These are phyloP conservation scores for Albula glossodonta DNA, from an alignment of 2,113 vertebrate species.

Conservation along the genomic window DNA sequence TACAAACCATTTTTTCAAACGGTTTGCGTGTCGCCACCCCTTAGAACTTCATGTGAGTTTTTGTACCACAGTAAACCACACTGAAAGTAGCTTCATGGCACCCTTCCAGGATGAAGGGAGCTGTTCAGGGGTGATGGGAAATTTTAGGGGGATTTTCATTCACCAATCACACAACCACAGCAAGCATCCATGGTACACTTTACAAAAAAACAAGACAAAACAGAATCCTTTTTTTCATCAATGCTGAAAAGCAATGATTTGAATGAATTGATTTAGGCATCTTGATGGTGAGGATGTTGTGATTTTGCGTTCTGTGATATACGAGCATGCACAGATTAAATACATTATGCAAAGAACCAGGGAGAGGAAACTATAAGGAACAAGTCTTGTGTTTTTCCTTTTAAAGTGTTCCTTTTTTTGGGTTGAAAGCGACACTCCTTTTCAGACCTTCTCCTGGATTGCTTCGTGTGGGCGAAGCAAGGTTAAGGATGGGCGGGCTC, in stretches of 20 bases:
- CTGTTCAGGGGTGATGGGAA: not conserved
- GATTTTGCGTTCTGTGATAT: not conserved
- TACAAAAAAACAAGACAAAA: not conserved
- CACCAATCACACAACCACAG: not conserved
- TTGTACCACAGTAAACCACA: not conserved
- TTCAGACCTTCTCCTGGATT: not conserved
- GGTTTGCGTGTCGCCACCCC: not conserved
- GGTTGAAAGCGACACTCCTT: not conserved
- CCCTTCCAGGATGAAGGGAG: too few relatives aligned
- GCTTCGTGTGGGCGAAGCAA: not conserved
- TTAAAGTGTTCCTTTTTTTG: not conserved
- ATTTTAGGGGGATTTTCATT: not conserved
- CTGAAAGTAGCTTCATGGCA: too few relatives aligned
- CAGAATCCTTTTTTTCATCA: not conserved
- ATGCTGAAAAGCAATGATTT: not conserved
- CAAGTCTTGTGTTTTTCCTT: not conserved
- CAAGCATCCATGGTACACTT: not conserved
- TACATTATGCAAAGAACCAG: constrained; percentile 1
- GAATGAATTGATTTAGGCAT: not conserved
- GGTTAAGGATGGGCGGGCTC: not conserved
- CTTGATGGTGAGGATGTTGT: not conserved
- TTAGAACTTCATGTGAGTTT: not conserved
- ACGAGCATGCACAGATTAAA: not conserved
- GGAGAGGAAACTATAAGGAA: not conserved
- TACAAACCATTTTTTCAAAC: not conserved